Percentiles rank a stretch among this genome's conserved stretches.
Evolutionary conservation across 2,888 invertebrate species (phyloP).

Genomic region (Caenorhabditis sp.): DNA sequence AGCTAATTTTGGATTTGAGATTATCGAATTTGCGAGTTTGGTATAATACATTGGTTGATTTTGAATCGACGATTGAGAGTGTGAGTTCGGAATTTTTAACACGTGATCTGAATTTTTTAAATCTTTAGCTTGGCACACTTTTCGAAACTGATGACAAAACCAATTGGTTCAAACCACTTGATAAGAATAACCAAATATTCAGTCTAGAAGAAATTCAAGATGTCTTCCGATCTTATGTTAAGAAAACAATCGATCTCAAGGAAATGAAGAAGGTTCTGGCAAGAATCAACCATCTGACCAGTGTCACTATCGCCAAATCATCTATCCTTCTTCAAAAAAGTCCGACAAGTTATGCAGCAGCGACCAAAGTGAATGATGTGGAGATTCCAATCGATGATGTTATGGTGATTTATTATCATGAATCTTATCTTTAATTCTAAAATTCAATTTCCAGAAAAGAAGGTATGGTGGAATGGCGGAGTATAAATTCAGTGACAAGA

Average conservation of each 20-base stretch:
- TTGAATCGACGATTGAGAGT: constrained; percentile 20
- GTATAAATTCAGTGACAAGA: constrained; percentile 22
- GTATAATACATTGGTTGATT: constrained; percentile 82
- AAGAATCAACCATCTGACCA: constrained; percentile 78
- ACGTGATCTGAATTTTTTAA: not conserved
- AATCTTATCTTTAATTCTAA: not conserved
- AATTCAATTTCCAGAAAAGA: constrained; percentile 12
- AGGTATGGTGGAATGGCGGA: constrained; percentile 63
- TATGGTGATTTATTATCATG: constrained; percentile 1
- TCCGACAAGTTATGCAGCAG: constrained; percentile 53
- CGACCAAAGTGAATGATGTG: constrained; percentile 21
- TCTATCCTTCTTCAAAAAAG: constrained; percentile 52
- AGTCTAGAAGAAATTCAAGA: constrained; percentile 30
- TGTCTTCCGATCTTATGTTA: constrained; percentile 42
- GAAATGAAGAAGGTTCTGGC: constrained; percentile 81
- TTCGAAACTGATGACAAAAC: constrained; percentile 5
- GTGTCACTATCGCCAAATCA: constrained; percentile 67
- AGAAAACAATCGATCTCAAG: constrained; percentile 44
- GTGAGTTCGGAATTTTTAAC: too few species aligned
- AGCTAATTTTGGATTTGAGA: constrained; percentile 9
- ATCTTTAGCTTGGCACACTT: not conserved
- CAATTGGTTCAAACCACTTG: constrained; percentile 38
- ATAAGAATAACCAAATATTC: constrained; percentile 20
- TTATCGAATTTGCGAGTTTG: constrained; percentile 76
- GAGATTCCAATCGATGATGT: constrained; percentile 22